Evolutionary conservation across 2,888 invertebrate species (phyloP), one percentile per base, ranked within the genome.

Genomic region (Oeneis ivallda): DNA sequence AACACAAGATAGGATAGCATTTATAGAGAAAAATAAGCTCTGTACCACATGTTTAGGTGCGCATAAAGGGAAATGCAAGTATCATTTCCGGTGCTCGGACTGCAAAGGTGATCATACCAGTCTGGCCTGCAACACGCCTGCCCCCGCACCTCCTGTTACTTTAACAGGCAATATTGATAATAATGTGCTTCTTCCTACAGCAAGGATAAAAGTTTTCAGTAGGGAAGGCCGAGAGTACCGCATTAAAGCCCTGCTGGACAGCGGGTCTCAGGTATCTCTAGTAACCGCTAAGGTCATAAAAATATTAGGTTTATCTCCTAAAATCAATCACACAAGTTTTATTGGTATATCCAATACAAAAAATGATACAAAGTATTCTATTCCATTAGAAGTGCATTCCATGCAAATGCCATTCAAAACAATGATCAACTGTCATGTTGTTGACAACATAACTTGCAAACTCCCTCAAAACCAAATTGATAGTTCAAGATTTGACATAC

Each of bases 281-380:
- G 45, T 45, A 8, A 45, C 45, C 13, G n/a, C 45, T 15, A 45
- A 45, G n/a, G 45, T 45, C 45, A 45, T 45, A 15, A 45, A 45
- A 45, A 45, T 45, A 45, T 45, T 45, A 45, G 45, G 45, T 45
- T 45, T 45, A 45, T 45, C 45, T 45, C 45, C 45, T 45, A 45
- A 45, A 45, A n/a, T n/a, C 5, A 45, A 45, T 45, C 45, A 45
- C 15, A 45, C 45, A 45, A 45, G 45, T n/a, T n/a, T 45, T 7
- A 45, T 45, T 45, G 45, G 45, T 45, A 45, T 45, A 45, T 45
- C 45, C 15, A 45, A 45, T 45, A n/a, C 45, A 15, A 45, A 45
- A 45, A 45, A 45, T 45, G 8, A 45, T 45, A 8, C 15, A 15
- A 45, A 45, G 8, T 45, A 45, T 45, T 45, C n/a, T n/a, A 45